Conservation (phyloP, 2,797 vertebrate species). For the Gambelia wislizenii region DNA sequence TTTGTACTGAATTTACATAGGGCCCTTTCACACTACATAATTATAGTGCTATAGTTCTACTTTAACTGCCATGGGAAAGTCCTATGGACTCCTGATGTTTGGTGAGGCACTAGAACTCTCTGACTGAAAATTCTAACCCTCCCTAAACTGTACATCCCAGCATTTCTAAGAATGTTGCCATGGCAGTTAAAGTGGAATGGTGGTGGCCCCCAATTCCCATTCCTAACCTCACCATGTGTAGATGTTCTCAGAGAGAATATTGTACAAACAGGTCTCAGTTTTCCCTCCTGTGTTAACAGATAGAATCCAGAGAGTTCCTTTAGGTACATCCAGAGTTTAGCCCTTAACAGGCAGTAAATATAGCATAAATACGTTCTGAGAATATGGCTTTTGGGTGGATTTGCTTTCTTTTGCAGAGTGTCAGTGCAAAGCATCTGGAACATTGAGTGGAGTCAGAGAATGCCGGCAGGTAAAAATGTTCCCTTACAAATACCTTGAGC, state of each 20-base stretch:
- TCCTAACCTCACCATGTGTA: too few relatives aligned
- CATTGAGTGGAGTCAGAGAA: conserved; percentile 88
- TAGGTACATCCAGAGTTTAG: not conserved
- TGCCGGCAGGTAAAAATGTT: conserved; percentile 87
- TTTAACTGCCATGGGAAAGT: too few relatives aligned
- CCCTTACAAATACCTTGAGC: not conserved
- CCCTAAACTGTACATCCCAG: too few relatives aligned
- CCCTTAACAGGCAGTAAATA: not conserved
- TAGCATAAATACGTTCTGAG: conserved; percentile 17
- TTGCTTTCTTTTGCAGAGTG: conserved; percentile 82
- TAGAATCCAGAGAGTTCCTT: not conserved
- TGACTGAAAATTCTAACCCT: too few relatives aligned
- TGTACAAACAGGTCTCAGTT: accelerated
- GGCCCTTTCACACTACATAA: too few relatives aligned
- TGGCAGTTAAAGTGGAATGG: too few relatives aligned
- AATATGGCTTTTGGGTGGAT: conserved; percentile 47
- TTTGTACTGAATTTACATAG: not conserved
- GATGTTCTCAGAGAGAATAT: not conserved
- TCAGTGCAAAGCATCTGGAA: conserved; percentile 88
- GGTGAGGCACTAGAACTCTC: too few relatives aligned
- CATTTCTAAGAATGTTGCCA: too few relatives aligned
- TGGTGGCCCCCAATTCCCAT: too few relatives aligned
- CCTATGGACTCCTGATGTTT: too few relatives aligned
- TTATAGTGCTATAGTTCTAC: too few relatives aligned
- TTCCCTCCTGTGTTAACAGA: not conserved